Evolutionary conservation across 2,113 vertebrate species (phyloP), one percentile per base, ranked within the genome.

Genomic region (Hippocampus comes): DNA sequence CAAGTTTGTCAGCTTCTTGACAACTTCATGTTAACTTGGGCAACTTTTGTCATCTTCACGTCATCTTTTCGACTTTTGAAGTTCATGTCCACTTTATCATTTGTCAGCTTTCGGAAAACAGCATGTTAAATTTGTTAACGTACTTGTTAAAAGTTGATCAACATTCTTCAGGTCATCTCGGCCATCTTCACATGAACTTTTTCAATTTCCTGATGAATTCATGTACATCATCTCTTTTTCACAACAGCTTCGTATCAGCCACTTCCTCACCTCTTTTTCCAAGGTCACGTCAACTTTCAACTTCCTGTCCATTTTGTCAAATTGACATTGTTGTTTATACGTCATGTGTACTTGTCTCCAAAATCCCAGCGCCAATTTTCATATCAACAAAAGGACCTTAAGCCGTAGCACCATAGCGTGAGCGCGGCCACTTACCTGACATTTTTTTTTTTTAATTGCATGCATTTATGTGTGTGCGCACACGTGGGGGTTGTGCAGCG

Each of bases 391-490:
- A 66, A 43, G 64, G 43, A 46, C 64, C 43, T 65, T 66, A 27
- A 20, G 43, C 42, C n/a, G 64, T 48, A 27, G 64, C 64, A 27
- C 64, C 43, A 53, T 49, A 49, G 21, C 66, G 34, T 53, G 4
- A 67, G 25, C 63, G 46, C 66, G 0, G 66, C 11, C 30, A 61
- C 5, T 63, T 64, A 78, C 61, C 41, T n/a, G n/a, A n/a, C n/a
- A n/a, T 55, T 49, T 57, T 64, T 34, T 34, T 38, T 63, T 65
- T 63, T 57, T 49, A 42, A 17, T 20, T 57, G 67, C 61, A 75
- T 56, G 27, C 42, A 18, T 67, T 21, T 67, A 46, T 72, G 67
- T 72, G 63, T 71, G 63, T 55, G 73, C 70, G 41, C 51, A 34
- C 64, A 51, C 67, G 30, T 15, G 42, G 41, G 38, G 34, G 27